Evolutionary conservation across 2,888 invertebrate genomes (phyloP).

Genomic region (Zaprionus lineosus): DNA sequence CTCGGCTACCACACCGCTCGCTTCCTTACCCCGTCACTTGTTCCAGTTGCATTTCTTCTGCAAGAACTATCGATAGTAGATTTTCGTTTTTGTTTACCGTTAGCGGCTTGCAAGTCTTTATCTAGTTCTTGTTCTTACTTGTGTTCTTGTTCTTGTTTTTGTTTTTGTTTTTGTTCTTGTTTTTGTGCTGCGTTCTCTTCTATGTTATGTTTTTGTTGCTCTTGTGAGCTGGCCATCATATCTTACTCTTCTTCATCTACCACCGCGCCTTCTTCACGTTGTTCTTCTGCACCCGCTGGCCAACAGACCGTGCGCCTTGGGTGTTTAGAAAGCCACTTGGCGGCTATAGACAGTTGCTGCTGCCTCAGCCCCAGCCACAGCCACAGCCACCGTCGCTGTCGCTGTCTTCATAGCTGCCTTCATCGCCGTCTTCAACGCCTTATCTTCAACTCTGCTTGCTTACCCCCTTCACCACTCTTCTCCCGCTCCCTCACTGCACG

Average conservation of each 20-base stretch:
- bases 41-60: constrained; percentile 18
- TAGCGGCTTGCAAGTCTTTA: constrained; percentile 51
- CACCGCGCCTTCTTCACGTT: constrained; percentile 8
- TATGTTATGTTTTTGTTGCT: constrained; percentile 9
- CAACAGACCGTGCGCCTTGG: constrained; percentile 66
- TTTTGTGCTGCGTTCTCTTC: constrained; percentile 23
- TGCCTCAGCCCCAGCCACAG: background rate
- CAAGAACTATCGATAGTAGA: constrained; percentile 55
- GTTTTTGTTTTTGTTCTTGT: constrained; percentile 15
- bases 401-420: background rate
- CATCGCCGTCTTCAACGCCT: background rate
- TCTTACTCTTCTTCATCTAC: constrained; percentile 5
- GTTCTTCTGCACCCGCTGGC: constrained; percentile 32
- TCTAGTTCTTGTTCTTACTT: too few species aligned
- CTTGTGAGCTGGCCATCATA: constrained; percentile 40
- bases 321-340: constrained; percentile 72
- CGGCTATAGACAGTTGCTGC: constrained; percentile 42
- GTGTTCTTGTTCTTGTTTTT: constrained; percentile 9
- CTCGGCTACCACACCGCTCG: background rate
- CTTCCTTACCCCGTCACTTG: background rate
- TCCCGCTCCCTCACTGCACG: background rate
- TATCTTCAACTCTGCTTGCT: background rate
- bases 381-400: background rate
- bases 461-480: too few species aligned
- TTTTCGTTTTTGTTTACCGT: constrained; percentile 68